Evolutionary conservation across 1,140 invertebrate genomes (phyloP).

Genomic region (Bathynomus jamesi): DNA sequence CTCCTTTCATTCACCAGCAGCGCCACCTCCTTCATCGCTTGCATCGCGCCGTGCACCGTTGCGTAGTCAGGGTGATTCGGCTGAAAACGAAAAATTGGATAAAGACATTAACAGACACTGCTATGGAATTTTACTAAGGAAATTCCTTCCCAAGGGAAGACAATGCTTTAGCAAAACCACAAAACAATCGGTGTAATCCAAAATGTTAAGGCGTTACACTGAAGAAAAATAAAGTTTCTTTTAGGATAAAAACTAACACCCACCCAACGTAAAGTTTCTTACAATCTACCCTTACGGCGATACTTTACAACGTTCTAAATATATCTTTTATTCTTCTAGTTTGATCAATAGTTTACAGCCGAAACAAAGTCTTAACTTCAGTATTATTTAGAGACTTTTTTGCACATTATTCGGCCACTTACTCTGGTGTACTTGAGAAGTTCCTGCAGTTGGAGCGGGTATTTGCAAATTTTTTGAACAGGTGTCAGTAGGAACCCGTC

Average conservation of each 20-base stretch:
- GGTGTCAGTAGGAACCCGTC: conserved; percentile 82
- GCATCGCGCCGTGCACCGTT: conserved; percentile 59
- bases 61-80: conserved; percentile 62
- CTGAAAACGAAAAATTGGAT: conserved; percentile 6
- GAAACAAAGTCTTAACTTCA: background rate
- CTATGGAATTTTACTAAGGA: too few relatives aligned
- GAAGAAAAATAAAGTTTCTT: background rate
- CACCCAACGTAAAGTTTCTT: too few relatives aligned
- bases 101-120: too few relatives aligned
- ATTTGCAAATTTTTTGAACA: conserved; percentile 87
- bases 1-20: conserved; percentile 71
- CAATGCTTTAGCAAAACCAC: too few relatives aligned
- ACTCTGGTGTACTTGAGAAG: conserved; percentile 66
- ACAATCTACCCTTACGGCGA: too few relatives aligned
- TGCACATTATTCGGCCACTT: too few relatives aligned
- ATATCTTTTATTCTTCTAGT: too few relatives aligned
- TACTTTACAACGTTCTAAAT: too few relatives aligned
- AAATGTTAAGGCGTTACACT: background rate
- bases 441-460: conserved; percentile 78
- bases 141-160: too few relatives aligned
- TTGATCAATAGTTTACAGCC: too few relatives aligned
- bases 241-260: too few relatives aligned
- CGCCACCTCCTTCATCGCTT: conserved; percentile 66
- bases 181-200: background rate
- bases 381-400: too few relatives aligned